phyloP scores from a whole-genome alignment of 1,140 invertebrate species.

The Proctacanthus coquilletti region DNA sequence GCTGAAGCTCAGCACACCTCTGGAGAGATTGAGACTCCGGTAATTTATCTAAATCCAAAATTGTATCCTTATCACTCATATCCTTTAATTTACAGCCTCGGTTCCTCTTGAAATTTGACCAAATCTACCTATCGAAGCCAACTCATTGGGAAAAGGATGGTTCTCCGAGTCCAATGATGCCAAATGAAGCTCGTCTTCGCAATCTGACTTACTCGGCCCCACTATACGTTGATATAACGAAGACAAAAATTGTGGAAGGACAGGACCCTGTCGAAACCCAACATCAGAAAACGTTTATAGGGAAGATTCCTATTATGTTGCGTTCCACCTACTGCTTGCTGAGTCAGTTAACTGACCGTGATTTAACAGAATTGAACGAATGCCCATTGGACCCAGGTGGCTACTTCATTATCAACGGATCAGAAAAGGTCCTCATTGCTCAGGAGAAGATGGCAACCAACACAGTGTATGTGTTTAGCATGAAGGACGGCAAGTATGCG shows the following conservation, averaged over 20 bases:
- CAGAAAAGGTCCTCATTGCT: slow-evolving; percentile 92
- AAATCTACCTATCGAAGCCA: slow-evolving; percentile 96
- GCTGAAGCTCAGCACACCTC: slow-evolving; percentile 91
- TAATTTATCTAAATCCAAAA: slow-evolving; percentile 26
- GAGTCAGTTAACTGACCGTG: slow-evolving; percentile 87
- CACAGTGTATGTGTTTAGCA: slow-evolving; percentile 97
- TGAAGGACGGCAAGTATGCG: slow-evolving; percentile 96
- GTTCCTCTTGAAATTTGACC: slow-evolving; percentile 92
- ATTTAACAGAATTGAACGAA: slow-evolving; percentile 96
- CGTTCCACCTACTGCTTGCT: slow-evolving; percentile 92
- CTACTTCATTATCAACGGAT: slow-evolving; percentile 93
- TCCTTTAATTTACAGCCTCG: slow-evolving; percentile 41
- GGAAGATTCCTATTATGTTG: slow-evolving; percentile 99
- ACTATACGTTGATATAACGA: slow-evolving; percentile 95
- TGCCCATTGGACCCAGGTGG: slow-evolving; percentile 96
- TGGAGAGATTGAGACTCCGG: slow-evolving; percentile 82
- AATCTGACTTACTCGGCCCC: slow-evolving; percentile 93
- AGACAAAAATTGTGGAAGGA: slow-evolving; percentile 81
- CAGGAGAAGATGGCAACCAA: slow-evolving; percentile 99
- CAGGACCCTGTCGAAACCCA: slow-evolving; percentile 85
- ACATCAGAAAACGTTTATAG: slow-evolving; percentile 96
- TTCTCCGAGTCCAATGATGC: slow-evolving; percentile 97
- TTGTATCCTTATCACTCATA: too few species aligned
- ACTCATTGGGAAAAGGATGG: slow-evolving; percentile 99
- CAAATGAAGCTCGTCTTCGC: slow-evolving; percentile 84